These are phyloP conservation scores for Drosophila glabriapex DNA, from an alignment of 2,888 invertebrate species.

Conservation along the genomic window DNA sequence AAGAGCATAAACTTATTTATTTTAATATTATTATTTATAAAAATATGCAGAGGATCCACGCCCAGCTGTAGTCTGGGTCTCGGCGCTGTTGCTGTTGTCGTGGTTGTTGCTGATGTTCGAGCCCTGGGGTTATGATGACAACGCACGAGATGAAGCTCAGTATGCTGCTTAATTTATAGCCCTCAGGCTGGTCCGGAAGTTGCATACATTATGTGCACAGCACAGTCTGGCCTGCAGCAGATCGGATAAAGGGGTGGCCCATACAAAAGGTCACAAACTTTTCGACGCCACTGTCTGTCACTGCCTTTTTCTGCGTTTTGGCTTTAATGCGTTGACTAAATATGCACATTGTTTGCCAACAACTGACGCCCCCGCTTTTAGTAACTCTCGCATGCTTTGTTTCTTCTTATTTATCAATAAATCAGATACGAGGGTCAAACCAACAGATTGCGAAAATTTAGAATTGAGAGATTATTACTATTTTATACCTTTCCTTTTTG, in stretches of 20 bases:
- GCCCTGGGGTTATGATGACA: slow-evolving; percentile 55
- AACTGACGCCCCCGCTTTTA: slow-evolving; percentile 48
- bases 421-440: slow-evolving; percentile 21
- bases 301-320: slow-evolving; percentile 41
- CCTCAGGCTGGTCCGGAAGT: slow-evolving; percentile 70
- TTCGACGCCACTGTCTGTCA: slow-evolving; percentile 63
- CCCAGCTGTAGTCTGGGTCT: slow-evolving; percentile 29
- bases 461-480: neutral
- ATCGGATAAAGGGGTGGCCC: slow-evolving; percentile 53
- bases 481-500: neutral
- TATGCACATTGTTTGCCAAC: slow-evolving; percentile 68
- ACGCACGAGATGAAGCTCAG: slow-evolving; percentile 45
- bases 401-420: neutral
- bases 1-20: slow-evolving; percentile 75
- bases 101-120: slow-evolving; percentile 27
- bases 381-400: slow-evolving; percentile 2
- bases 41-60: slow-evolving; percentile 58
- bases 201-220: slow-evolving; percentile 69
- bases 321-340: slow-evolving; percentile 71
- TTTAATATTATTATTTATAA: slow-evolving; percentile 76
- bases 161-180: slow-evolving; percentile 68
- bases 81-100: slow-evolving; percentile 6
- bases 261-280: slow-evolving; percentile 66
- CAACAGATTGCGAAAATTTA: neutral
- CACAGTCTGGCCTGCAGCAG: slow-evolving; percentile 29